Evolutionary conservation across 2,797 vertebrate genomes (phyloP), one percentile per base, ranked within the genome.

Genomic region (Pachyuromys duprasi): DNA sequence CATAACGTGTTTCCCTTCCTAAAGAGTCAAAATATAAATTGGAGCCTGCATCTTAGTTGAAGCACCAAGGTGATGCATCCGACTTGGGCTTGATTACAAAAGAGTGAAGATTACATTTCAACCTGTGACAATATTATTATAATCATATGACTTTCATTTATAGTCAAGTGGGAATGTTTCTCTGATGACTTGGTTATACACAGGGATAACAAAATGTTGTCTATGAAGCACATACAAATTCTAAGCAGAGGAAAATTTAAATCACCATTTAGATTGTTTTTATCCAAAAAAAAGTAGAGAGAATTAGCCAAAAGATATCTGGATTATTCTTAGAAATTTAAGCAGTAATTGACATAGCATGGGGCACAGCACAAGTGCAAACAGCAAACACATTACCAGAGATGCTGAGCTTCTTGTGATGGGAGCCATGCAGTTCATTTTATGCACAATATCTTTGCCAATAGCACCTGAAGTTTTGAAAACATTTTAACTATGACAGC

Each of bases 101-200:
- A 91, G 95, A 96, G 89, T 92, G 90, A 95, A 97, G 84, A 79
- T 98, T 96, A 70, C 96, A 98, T 94, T 97, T 45, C 70, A 49
- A 96, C n/a, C 72, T 96, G 22, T 90, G 89, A 96, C 62, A 89
- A 62, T 82, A 83, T 60, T 4, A n/a, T 96, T 97, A 97, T 92
- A 96, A 93, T 96, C 80, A 6, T 95, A 75, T 78, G 80, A 87
- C 53, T 96, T 96, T 78, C 69, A 91, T 96, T 98, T 96, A 89
- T 42, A 96, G 63, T 92, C 93, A 92, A 74, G 18, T 84, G 60
- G 78, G 88, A 97, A 60, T 53, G 15, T 95, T 95, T 95, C 42
- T 93, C 42, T 91, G 65, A 87, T 75, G 67, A 97, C 86, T 95
- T 95, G 86, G 96, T 97, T 91, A 96, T 94, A 96, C 60, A 79